Evolutionary conservation across 1,140 invertebrate species (phyloP), one percentile per base, ranked within the genome.

Genomic region (Apolygus lucorum): DNA sequence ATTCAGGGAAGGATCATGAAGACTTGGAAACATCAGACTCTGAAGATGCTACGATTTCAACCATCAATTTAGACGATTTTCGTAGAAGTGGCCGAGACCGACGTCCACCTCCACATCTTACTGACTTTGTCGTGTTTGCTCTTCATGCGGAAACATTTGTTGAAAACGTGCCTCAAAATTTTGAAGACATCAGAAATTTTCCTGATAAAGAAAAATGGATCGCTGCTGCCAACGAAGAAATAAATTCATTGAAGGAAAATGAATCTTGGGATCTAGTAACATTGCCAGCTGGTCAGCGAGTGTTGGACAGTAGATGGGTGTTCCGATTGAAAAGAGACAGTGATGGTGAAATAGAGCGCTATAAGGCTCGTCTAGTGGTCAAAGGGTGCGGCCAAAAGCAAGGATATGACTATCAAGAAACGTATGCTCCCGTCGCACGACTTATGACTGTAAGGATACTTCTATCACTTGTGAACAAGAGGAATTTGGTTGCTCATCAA

Each of bases 391-490:
- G 8, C 34, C 34, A 49, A 17, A 8, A 17, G 17, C 8, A 49
- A 49, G 34, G 34, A 11, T 49, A 11, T 49, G 34, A 78, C 59
- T 78, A 72, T 67, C 21, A 72, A 28, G 76, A 79, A 73, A 77
- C 75, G 28, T 79, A 72, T 71, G 63, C 76, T 22, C 74, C 77
- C 29, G 78, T 79, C 14, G 73, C 71, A n/a, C 69, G 73, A 63
- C 52, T 73, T 11, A 69, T 70, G 8, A 75, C 77, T 29, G 52
- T 78, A 29, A 68, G 78, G 70, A 62, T 70, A n/a, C 26, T 78
- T n/a, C 63, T 79, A 26, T 70, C 74, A 14, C 63, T 78, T 63
- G 72, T 69, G 22, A 71, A 70, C 28, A 52, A 70, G 11, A 74
- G 76, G 75, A 78, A 74, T 67, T 66, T 77, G 59, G 59, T 75